Evolutionary conservation across 64 coral and sea anemone species (phyloP).

Genomic region (Pocillopora damicornis): DNA sequence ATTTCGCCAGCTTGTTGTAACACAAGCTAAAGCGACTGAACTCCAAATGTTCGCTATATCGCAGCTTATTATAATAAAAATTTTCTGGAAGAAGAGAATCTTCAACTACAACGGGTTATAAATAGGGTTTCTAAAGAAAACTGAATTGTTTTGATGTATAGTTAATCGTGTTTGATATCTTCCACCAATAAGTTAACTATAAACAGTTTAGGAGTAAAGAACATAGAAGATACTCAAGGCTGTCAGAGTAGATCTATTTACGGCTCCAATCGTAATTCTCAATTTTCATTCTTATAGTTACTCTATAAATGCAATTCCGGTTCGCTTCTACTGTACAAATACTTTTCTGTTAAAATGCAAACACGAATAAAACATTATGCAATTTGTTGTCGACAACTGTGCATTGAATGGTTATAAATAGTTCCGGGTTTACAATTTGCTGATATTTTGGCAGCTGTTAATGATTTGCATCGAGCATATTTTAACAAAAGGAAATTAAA

Average conservation of each 20-base stretch:
- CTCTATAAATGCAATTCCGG: too few relatives aligned
- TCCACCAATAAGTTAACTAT: not conserved
- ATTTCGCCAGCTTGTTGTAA: not conserved
- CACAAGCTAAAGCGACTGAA: not conserved
- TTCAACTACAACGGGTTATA: not conserved
- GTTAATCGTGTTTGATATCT: not conserved
- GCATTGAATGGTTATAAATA: too few relatives aligned
- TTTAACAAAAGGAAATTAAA: not conserved
- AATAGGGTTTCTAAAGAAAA: too few relatives aligned
- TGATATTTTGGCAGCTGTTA: too few relatives aligned
- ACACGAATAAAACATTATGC: not conserved
- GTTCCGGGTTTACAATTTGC: too few relatives aligned
- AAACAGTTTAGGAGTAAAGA: not conserved
- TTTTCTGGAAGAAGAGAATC: not conserved
- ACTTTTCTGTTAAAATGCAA: not conserved
- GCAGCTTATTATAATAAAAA: not conserved
- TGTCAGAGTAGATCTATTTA: not conserved
- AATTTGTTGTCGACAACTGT: too few relatives aligned
- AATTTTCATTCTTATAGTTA: too few relatives aligned
- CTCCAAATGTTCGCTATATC: not conserved
- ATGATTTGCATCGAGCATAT: not conserved
- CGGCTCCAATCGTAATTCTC: too few relatives aligned
- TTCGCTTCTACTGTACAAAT: too few relatives aligned
- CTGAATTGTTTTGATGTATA: not conserved
- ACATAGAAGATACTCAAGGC: not conserved